Base-by-base conservation (phyloP, 2,113 vertebrate genomes). In the Leucopsar rothschildi region DNA sequence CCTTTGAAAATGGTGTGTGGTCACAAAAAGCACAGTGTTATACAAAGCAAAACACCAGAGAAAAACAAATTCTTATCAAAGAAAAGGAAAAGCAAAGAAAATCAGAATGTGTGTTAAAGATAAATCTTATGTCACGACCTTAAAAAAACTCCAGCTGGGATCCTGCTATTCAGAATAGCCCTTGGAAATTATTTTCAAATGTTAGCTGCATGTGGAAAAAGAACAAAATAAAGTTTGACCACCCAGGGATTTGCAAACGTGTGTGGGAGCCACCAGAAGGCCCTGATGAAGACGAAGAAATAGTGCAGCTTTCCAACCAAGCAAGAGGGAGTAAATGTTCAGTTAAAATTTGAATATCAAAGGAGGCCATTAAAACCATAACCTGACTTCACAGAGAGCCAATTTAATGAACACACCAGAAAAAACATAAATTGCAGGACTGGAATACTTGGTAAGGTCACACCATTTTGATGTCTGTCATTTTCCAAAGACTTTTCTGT, bases 341-440 rank as follows among this genome's bases (percentile, higher is more conserved):
- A 93, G 33, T 90, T 91, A 97, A 90, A 15, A 92, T 91, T 66
- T 96, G 35, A 84, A 85, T 93, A 87, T 96, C 90, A 97, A 96
- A 96, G 53, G 25, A 93, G 9, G 39, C 44, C 35, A 79, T 92
- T 55, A 87, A 88, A 94, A 89, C 37, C 18, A 71, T 86, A 93
- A 22, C 42, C 7, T 40, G 61, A 47, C 94, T 96, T 96, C 53
- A 93, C 24, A 94, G 80, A 59, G 92, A 95, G 24, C 60, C 37
- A 76, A 82, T 70, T 84, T 97, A 82, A 89, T 79, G 68, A 95
- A 88, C 44, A 73, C 18, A 59, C 22, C 15, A 90, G 31, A 31
- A 73, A 76, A 69, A 11, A 53, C 57, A 35, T 14, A 76, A 82
- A 89, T 70, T 82, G 40, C 44, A 59, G 20, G 25, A 8, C 23